Conservation (phyloP, 2,797 vertebrate species). For the Enteromius trimaculatus region DNA sequence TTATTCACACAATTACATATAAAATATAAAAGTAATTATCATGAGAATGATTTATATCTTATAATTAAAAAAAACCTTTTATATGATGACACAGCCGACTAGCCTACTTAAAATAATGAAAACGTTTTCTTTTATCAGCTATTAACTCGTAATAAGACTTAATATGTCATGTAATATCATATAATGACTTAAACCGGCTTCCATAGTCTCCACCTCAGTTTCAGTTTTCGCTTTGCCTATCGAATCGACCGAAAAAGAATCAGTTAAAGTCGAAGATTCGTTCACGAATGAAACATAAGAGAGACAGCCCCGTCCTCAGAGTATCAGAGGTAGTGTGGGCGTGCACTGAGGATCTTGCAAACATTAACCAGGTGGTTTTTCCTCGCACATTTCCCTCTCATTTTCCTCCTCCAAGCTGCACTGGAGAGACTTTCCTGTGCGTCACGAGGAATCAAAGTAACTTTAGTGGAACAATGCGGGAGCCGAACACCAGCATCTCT, state of each 20-base stretch:
- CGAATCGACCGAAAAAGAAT: constrained; percentile 12
- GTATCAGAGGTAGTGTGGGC: constrained; percentile 60
- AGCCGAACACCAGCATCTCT: constrained; percentile 50
- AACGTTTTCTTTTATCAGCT: background rate
- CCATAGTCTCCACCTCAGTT: background rate
- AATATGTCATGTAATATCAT: background rate
- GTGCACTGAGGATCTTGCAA: constrained; percentile 64
- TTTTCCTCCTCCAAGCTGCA: constrained; percentile 39
- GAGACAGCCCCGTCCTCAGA: constrained; percentile 21
- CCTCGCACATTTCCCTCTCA: constrained; percentile 49
- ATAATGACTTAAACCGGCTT: background rate
- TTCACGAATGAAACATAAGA: background rate
- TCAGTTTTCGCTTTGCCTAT: background rate
- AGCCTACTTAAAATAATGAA: background rate
- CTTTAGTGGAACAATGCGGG: constrained; percentile 55
- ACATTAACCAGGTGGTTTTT: constrained; percentile 74
- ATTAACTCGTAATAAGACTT: background rate
- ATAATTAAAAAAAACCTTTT: background rate
- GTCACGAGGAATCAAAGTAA: constrained; percentile 58
- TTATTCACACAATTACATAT: background rate
- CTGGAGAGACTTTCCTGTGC: constrained; percentile 46
- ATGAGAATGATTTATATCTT: background rate
- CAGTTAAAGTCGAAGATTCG: constrained; percentile 4
- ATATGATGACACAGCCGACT: background rate
- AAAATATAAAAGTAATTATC: background rate